Percentiles rank a stretch among this genome's conserved stretches.
Evolutionary conservation across 2,797 vertebrate species (phyloP).

Genomic region (Arrhamphus sclerolepis): DNA sequence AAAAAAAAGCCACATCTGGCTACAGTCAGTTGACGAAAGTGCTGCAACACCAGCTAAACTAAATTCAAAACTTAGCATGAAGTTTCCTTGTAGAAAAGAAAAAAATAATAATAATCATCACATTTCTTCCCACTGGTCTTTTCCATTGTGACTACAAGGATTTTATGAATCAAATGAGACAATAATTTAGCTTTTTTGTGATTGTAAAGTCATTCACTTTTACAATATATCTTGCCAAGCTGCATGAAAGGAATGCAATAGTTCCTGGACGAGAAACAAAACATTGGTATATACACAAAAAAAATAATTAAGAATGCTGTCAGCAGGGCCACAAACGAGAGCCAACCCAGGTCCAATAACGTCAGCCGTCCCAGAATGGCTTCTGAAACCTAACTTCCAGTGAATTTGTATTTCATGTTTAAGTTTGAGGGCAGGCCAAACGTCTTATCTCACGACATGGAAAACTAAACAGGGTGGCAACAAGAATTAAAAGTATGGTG

Average conservation of each 20-base stretch:
- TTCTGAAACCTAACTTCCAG: slow-evolving; percentile 20
- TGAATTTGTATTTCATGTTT: slow-evolving; percentile 15
- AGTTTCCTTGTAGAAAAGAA: slow-evolving; percentile 39
- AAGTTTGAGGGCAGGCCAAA: slow-evolving; percentile 5
- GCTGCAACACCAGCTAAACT: slow-evolving; percentile 28
- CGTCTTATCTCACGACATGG: slow-evolving; percentile 36
- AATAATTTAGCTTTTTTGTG: slow-evolving; percentile 73
- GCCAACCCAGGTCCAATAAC: slow-evolving; percentile 61
- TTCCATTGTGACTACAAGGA: slow-evolving; percentile 50
- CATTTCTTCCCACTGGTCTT: slow-evolving; percentile 28
- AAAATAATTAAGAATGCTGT: slow-evolving; percentile 14
- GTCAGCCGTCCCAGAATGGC: slow-evolving; percentile 36
- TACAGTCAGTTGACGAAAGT: slow-evolving; percentile 43
- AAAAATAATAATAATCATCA: too few species aligned
- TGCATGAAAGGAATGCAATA: slow-evolving; percentile 71
- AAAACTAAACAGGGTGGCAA: slow-evolving; percentile 53
- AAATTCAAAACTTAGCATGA: slow-evolving; percentile 22
- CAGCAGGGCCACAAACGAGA: slow-evolving; percentile 34
- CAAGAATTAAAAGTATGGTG: slow-evolving; percentile 48
- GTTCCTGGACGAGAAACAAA: slow-evolving; percentile 43
- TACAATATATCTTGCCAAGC: slow-evolving; percentile 56
- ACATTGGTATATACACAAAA: slow-evolving; percentile 31
- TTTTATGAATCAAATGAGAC: slow-evolving; percentile 60
- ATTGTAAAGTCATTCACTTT: slow-evolving; percentile 55
- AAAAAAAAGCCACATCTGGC: slow-evolving; percentile 36